Base-by-base conservation (phyloP, 2,797 vertebrate genomes). In the Botia kubotai region DNA sequence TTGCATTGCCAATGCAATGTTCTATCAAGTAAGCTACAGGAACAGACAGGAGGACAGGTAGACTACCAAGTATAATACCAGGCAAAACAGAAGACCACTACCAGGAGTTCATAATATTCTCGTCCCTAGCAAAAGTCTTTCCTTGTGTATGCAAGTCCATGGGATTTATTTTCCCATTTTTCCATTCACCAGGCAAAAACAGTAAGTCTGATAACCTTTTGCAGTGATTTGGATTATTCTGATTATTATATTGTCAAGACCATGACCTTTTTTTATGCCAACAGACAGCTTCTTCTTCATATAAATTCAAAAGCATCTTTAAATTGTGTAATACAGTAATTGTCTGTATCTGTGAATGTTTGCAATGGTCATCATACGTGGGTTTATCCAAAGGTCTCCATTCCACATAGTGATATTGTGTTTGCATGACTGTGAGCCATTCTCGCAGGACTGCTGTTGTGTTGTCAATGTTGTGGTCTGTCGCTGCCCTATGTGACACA, bases 391-490 rank as follows among this genome's bases (percentile, higher is more conserved):
- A 92, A 0, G 94, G 94, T 83, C 94, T 96, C 97, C 95, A 98
- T 83, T 92, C 91, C 21, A 98, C 94, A 0, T 96, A 92, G 72
- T 95, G 96, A 77, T 99, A 99, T 62, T 90, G 90, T 0, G 86
- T 87, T 81, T 96, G 94, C 93, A 96, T 93, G 0, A 92, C 90
- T 0, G 92, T 94, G 19, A 99, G 93, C 98, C 98, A 99, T 83
- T 97, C 96, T 80, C 83, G 94, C 79, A 99, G 93, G 60, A 99
- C 87, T 8, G 92, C 94, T 0, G 94, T 96, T 0, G 96, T 98
- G 89, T 96, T 96, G 88, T 99, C 98, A 0, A 29, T 71, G 79
- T 99, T 99, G 92, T 99, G 98, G 84, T 99, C 98, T 0, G 98
- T 97, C 1, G 95, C 97, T 0, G 93, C 96, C 98, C 98, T 99